Evolutionary conservation across 1,140 invertebrate genomes (phyloP), one percentile per base, ranked within the genome.

Genomic region (Nomia melanderi): DNA sequence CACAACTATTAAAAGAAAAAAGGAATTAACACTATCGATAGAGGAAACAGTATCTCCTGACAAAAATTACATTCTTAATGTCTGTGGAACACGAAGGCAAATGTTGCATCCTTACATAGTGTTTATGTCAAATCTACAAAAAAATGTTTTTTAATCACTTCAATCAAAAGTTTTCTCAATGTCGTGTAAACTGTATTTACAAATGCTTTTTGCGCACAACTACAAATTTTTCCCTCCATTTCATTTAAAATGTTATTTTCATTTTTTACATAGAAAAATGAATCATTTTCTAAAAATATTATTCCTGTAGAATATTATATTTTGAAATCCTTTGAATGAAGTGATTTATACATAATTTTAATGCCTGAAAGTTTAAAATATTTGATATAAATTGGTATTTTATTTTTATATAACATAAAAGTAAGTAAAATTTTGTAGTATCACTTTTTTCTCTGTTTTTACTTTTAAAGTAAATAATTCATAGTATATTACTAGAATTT

Each of bases 51-150:
- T 87, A 27, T 87, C 86, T 14, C 27, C 65, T 9, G 74, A 87
- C 20, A 63, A 86, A 17, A 88, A 86, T 59, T 92, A 92, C 56
- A 80, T 91, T 36, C 78, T 92, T 0, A 82, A 71, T 50, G 70
- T 92, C 31, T 89, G 84, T 77, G 90, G 90, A 25, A 89, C 86
- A 27, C 88, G 89, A 77, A 87, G 76, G 89, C 69, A 83, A 70
- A 65, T 76, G 11, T 25, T 54, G 33, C 11, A 47, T 56, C 4
- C 8, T 70, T 62, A 75, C 44, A 59, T 65, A 75, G 57, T 23
- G 62, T 64, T 66, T 41, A 67, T 17, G 50, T 70, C 33, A 67
- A 73, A 64, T 72, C 41, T 23, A 47, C 67, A 57, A 1, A 53
- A 56, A 67, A 53, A 41, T 54, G 17, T 33, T 31, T 67, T 8